A percentile compares a stretch with the other conserved stretches of the same genome.
These are phyloP conservation scores for Psilopsiagon aymara DNA, from an alignment of 2,113 vertebrate genomes.

Conservation along the genomic window DNA sequence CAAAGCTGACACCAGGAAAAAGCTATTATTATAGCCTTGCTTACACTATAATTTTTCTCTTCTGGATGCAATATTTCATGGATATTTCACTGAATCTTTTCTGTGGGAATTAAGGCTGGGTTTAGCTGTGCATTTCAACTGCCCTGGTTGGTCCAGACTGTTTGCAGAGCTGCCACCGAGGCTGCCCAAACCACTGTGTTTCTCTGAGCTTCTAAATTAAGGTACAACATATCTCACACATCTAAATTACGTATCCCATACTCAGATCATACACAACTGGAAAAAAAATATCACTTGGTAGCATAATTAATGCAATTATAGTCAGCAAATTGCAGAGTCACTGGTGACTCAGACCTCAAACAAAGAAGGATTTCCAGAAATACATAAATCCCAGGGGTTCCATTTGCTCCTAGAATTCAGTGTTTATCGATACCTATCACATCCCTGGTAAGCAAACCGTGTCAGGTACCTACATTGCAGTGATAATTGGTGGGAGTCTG, in stretches of 20 bases:
- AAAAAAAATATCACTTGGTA: not conserved
- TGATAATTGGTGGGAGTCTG: conserved; percentile 1
- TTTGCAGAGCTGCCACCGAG: not conserved
- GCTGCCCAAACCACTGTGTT: not conserved
- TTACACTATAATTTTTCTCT: conserved; percentile 4
- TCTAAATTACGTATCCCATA: not conserved
- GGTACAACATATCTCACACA: not conserved
- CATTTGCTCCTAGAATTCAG: not conserved
- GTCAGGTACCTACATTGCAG: not conserved
- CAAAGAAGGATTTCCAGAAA: conserved; percentile 15
- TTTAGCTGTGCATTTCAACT: not conserved
- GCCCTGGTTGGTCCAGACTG: not conserved
- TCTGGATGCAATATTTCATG: not conserved
- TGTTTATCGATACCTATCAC: not conserved
- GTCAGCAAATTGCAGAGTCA: conserved; percentile 1
- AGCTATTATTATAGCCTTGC: not conserved
- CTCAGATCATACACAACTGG: not conserved
- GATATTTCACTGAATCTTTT: not conserved
- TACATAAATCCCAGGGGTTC: not conserved
- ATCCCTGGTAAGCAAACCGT: not conserved
- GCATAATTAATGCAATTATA: conserved; percentile 33
- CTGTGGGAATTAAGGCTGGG: not conserved
- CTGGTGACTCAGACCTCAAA: not conserved
- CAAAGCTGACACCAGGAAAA: not conserved
- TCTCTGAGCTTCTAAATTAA: not conserved